phyloP scores from a whole-genome alignment of 2,113 vertebrate species.

The Crypturellus undulatus region DNA sequence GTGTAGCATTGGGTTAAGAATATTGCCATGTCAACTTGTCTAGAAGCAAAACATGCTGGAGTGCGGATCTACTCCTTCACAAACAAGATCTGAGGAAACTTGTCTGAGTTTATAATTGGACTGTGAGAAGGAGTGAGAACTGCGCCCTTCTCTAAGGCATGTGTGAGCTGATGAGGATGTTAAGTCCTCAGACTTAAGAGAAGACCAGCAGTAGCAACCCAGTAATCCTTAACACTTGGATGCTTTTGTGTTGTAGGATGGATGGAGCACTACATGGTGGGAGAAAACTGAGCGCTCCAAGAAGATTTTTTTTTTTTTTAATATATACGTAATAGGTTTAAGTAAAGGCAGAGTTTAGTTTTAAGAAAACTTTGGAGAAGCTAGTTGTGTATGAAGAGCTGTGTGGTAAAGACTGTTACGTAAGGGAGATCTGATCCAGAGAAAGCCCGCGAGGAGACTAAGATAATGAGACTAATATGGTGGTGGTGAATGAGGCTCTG shows the following conservation, averaged over 20 bases:
- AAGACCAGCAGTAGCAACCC: background rate
- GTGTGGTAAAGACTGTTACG: background rate
- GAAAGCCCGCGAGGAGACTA: background rate
- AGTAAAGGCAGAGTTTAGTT: background rate
- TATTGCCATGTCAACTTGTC: background rate
- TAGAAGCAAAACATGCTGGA: background rate
- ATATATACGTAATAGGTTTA: background rate
- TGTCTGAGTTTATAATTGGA: slow-evolving; percentile 51
- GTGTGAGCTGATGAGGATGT: background rate
- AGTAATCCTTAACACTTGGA: background rate
- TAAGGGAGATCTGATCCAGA: background rate
- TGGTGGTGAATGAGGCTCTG: background rate
- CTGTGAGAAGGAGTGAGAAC: background rate
- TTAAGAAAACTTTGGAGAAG: background rate
- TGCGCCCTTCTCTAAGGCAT: background rate
- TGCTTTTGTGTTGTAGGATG: background rate
- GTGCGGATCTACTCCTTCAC: background rate
- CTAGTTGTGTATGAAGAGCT: background rate
- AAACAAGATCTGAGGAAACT: slow-evolving; percentile 31
- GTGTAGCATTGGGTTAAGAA: background rate
- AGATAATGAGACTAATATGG: background rate
- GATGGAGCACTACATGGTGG: background rate
- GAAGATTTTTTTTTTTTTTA: background rate
- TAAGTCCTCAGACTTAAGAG: background rate
- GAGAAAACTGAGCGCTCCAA: background rate